Evolutionary conservation across 2,113 vertebrate species (phyloP), one percentile per base, ranked within the genome.

Genomic region (Phyllopteryx taeniolatus): DNA sequence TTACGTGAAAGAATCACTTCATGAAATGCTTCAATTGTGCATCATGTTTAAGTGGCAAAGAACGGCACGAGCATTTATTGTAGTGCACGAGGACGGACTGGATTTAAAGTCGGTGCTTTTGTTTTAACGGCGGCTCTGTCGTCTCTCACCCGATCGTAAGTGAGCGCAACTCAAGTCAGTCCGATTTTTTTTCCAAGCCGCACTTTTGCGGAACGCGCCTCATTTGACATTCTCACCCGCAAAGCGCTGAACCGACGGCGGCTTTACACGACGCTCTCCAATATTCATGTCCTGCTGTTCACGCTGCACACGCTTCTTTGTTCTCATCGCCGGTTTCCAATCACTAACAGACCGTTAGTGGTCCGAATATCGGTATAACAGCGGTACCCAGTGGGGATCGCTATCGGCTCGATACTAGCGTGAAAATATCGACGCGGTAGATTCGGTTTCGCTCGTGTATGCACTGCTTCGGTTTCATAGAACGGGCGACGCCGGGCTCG

Each of bases 71-170:
- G 2, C 20, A 54, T 10, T 54, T 19, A 54, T 20, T 54, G 15
- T 20, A 54, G 8, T 54, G 5, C 53, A 54, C 19, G 6, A 54
- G 15, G 20, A n/a, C 15, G 8, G 15, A 54, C 20, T 54, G 17
- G 19, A n/a, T 54, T n/a, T n/a, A 54, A n/a, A 54, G 7, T 54
- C 7, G 8, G 19, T 57, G 54, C n/a, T 22, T 89, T 80, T 79
- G 2, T 82, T 80, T 68, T 80, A 93, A 96, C 84, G 96, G 95
- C 82, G 86, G 79, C 74, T 86, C 90, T 82, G 92, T 93, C 75
- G 87, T 93, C 4, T 90, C 87, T 73, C 89, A 92, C 33, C 86
- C 88, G 86, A 89, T 96, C 88, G 96, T 99, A 92, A 95, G 95
- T 93, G 43, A 70, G 43, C 68, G 66, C 44, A 27, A 27, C 27